Base-by-base conservation (phyloP, 2,113 vertebrate species). In the Hymenochirus boettgeri region DNA sequence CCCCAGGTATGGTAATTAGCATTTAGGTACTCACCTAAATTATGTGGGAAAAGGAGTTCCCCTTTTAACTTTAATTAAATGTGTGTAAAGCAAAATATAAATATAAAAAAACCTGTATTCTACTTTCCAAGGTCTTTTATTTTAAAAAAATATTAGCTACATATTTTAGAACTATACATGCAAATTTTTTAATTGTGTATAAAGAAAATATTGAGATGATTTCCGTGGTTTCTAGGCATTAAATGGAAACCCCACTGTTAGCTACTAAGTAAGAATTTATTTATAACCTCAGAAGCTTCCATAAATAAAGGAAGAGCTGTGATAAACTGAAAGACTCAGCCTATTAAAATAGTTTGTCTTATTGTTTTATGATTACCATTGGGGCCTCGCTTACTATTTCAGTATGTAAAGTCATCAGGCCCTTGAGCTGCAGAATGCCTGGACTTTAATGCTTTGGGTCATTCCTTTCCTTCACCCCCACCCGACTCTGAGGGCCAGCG, bases 281-380 rank as follows among this genome's bases (percentile, higher is more conserved):
- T 85, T 84, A 86, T 85, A 90, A 87, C 80, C 83, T 89, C 88
- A 89, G 88, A 94, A 92, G 87, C 92, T 90, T 90, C 47, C 57
- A 69, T 60, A 92, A 90, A 92, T 94, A 93, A 94, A 95, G 90
- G 91, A 83, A 85, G 80, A 89, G 89, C 83, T 85, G 88, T 96
- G 94, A 99, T 99, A 96, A 97, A 98, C 91, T 92, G 85, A 75
- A 76, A 90, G 83, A 79, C 88, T 90, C 90, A 88, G 89, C 92
- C 92, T 98, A 98, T 98, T 98, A 99, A 97, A 98, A 95, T 90
- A 92, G 91, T 99, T 95, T 89, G 86, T 91, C 95, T 97, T 94
- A 95, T 87, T 92, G 90, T 96, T 92, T 93, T 96, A 98, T 98
- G 98, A 97, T 99, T 97, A 93, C 93, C 97, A 94, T 97, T 93